Evolutionary conservation across 2,113 vertebrate species (phyloP), one percentile per base, ranked within the genome.

Genomic region (Syngnathus scovelli): DNA sequence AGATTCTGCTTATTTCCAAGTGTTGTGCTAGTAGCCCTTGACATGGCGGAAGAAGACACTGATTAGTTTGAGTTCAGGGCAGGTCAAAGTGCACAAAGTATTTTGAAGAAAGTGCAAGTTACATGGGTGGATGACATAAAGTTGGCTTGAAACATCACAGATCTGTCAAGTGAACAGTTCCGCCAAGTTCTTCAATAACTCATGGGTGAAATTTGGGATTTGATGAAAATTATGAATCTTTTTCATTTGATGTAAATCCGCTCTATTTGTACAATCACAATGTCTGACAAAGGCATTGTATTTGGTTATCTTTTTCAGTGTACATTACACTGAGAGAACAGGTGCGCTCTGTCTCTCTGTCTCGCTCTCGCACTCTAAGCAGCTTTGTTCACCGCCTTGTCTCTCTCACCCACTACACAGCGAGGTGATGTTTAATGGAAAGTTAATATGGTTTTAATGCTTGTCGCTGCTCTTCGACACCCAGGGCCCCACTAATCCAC

Each of bases 371-470:
- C n/a, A 48, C 66, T 71, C 69, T 74, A 36, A 71, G 71, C 48
- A 71, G 74, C 82, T 83, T 86, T 85, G 75, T 83, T 78, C 64
- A 48, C 58, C 39, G 62, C 54, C 69, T 79, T 81, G 75, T 76
- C 76, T 79, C 77, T 74, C 55, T 84, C 76, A 78, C 70, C 66
- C 66, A 78, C 65, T 49, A 77, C 81, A 83, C 74, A 79, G 66
- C 1, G 73, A 74, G 76, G 77, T 88, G 83, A 89, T 90, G 89
- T 90, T 85, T 89, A 90, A 92, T 89, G 84, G 82, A 87, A 86
- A 89, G 88, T 90, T 89, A 91, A 91, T 90, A 85, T 90, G 83
- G 88, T 80, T 92, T 89, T 90, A 88, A 91, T 89, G 87, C 84
- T 86, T 87, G 85, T 92, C 80, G 84, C 60, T 68, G 76, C 77